Conservation (phyloP, 2,888 invertebrate species). For the Digitonthophagus gazella region DNA sequence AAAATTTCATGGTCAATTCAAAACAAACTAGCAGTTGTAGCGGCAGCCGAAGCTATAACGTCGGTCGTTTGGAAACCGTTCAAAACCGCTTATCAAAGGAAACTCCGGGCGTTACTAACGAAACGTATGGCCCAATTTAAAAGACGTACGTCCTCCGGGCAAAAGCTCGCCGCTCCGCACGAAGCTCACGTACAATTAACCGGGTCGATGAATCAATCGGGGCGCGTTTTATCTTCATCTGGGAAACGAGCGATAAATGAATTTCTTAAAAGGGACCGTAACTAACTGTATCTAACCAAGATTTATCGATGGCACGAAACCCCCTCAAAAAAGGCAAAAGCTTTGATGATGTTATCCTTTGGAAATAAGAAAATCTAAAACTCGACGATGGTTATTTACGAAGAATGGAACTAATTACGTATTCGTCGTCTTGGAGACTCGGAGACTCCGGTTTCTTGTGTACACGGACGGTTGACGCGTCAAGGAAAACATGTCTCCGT, state of each 20-base stretch:
- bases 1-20: no score
- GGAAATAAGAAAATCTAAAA: neutral
- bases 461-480: conserved; percentile 1
- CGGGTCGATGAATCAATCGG: conserved; percentile 13
- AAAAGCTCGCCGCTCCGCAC: neutral
- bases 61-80: neutral
- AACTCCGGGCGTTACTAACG: neutral
- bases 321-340: conserved; percentile 2
- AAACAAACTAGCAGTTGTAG: no score
- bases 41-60: no score
- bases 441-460: no score
- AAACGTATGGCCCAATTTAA: neutral
- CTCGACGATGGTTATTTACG: no score
- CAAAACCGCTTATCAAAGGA: neutral
- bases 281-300: neutral
- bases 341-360: neutral
- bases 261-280: neutral
- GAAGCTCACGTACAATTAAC: conserved; percentile 12
- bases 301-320: neutral
- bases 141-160: neutral
- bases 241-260: neutral
- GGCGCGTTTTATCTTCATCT: conserved; percentile 7
- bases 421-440: no score
- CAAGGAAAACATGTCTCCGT: conserved; percentile 17
- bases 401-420: no score